Base-by-base conservation (phyloP, 2,888 invertebrate genomes). In the Andrena hattorfiana region DNA sequence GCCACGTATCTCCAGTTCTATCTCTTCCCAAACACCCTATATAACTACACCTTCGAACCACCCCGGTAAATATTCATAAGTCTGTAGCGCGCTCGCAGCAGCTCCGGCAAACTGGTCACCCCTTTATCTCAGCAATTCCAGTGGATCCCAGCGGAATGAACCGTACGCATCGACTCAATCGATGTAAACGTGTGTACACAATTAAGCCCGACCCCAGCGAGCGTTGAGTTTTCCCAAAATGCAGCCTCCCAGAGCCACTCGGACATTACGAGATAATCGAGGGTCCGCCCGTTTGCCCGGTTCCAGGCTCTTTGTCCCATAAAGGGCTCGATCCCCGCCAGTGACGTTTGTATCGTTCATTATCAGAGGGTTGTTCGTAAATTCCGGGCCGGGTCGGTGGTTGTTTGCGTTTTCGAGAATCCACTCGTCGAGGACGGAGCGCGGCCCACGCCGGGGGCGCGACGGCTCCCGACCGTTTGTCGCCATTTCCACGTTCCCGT, bases 311-410 rank as follows among this genome's bases (percentile, higher is more conserved):
- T 48, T 70, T 60, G 70, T 70, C 60, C 48, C 49, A 59, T 16
- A 42, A 56, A 56, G 56, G 56, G 56, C 23, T 42, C 4, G 42
- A 16, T 1, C 42, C 42, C 42, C 56, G 56, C 26, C 35, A 0
- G 28, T 26, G 60, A 28, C 70, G 23, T 60, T 70, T 60, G 30
- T 42, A 20, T 35, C 70, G 60, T 70, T 70, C 60, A 49, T 70
- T 70, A 70, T 60, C 60, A 13, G 48, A 28, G 28, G 28, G 28
- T 16, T 13, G 60, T 60, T 6, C 63, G 63, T 42, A 63, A 63
- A 63, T 63, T 63, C 63, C 42, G 32, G n/a, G 16, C 35, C 42
- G 0, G 23, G 1, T 28, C 20, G 60, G 10, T 7, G 10, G 63
- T 63, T 63, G 63, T 63, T 63, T 63, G 42, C 63, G 63, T n/a